Evolutionary conservation across 2,113 vertebrate genomes (phyloP).

Genomic region (Takifugu flavidus): DNA sequence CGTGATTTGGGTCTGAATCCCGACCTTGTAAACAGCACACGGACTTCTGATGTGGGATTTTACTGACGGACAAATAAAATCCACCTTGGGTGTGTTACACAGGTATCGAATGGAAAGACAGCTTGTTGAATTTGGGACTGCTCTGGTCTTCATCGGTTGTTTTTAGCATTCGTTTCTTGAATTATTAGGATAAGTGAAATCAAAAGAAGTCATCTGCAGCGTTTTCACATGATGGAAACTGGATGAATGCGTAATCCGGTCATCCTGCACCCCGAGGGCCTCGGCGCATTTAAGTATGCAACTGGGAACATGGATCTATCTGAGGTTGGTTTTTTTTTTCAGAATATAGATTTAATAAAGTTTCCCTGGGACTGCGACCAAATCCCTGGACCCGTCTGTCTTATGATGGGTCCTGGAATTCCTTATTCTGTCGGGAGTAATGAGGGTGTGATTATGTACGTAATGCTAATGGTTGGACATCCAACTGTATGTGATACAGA

Average conservation of each 20-base stretch:
- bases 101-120: too few relatives aligned
- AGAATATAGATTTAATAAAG: conserved; percentile 11
- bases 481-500: conserved; percentile 32
- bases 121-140: too few relatives aligned
- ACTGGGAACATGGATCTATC: not conserved
- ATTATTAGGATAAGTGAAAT: conserved; percentile 1
- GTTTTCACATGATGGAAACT: not conserved
- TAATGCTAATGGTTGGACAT: conserved; percentile 15
- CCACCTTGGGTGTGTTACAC: too few relatives aligned
- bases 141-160: too few relatives aligned
- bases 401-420: conserved; percentile 11
- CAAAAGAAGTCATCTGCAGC: not conserved
- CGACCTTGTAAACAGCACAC: too few relatives aligned
- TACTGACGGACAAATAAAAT: too few relatives aligned
- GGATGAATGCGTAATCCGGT: not conserved
- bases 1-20: too few relatives aligned
- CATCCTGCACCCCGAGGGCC: conserved; percentile 2
- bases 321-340: not conserved
- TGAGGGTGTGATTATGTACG: conserved; percentile 5
- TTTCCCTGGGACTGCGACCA: conserved; percentile 11
- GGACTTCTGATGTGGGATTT: too few relatives aligned
- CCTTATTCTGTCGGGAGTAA: conserved; percentile 15
- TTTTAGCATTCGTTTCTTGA: not conserved
- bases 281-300: not conserved
- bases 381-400: conserved; percentile 15